These are phyloP conservation scores for Drosophila grimshawi DNA, from an alignment of 1,140 invertebrate species.

Conservation along the genomic window DNA sequence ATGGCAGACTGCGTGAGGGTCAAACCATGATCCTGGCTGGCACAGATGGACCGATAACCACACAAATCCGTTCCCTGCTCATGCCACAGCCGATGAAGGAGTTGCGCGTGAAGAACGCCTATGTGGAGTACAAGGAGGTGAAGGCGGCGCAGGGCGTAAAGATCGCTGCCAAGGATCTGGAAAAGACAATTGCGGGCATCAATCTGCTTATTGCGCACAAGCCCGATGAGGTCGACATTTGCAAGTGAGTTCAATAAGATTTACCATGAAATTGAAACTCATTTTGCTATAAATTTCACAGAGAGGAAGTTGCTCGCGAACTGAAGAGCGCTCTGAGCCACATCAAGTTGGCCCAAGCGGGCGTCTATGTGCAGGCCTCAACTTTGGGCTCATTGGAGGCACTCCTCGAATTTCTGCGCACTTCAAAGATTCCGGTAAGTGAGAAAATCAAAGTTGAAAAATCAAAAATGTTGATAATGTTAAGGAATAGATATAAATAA, in stretches of 20 bases:
- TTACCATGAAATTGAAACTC: neutral
- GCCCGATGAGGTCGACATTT: conserved; percentile 96
- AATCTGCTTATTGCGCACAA: conserved; percentile 95
- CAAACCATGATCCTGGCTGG: conserved; percentile 98
- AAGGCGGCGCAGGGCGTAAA: conserved; percentile 99
- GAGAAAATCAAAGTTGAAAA: neutral
- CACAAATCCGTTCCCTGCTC: conserved; percentile 97
- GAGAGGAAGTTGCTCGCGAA: conserved; percentile 92
- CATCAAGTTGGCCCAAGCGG: conserved; percentile 95
- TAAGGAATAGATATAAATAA: no score
- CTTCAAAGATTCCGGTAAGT: conserved; percentile 98
- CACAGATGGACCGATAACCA: conserved; percentile 98
- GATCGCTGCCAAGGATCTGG: conserved; percentile 98
- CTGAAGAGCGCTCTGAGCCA: conserved; percentile 95
- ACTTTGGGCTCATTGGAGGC: conserved; percentile 99
- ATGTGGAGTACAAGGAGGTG: conserved; percentile 97
- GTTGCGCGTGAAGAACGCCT: conserved; percentile 98
- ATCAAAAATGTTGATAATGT: neutral
- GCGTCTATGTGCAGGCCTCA: conserved; percentile 99
- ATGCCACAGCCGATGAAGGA: conserved; percentile 99
- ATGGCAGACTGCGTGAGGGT: conserved; percentile 96
- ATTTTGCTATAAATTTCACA: conserved; percentile 62
- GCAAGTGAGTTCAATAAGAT: conserved; percentile 83
- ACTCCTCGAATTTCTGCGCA: conserved; percentile 96
- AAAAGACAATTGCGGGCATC: conserved; percentile 98